Conservation (phyloP, 2,797 vertebrate species). For the Liparis tanakae region DNA sequence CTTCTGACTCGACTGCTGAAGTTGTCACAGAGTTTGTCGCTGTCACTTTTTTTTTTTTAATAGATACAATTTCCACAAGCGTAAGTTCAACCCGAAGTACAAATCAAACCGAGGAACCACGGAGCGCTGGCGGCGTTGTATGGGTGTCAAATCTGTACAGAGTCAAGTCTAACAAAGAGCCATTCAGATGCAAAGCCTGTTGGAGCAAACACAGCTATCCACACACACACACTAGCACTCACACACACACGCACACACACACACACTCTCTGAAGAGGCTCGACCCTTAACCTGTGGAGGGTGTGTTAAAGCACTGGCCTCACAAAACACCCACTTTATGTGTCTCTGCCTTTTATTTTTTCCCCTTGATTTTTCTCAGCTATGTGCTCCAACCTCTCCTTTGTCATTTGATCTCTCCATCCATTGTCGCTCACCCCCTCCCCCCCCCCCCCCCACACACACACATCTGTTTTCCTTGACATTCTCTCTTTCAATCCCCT, state of each 20-base stretch:
- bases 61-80: slow-evolving; percentile 25
- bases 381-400: slow-evolving; percentile 22
- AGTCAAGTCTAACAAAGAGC: slow-evolving; percentile 44
- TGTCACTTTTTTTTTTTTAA: neutral
- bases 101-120: slow-evolving; percentile 15
- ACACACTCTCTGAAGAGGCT: slow-evolving; percentile 22
- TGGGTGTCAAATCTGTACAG: slow-evolving; percentile 27
- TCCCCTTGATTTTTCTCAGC: slow-evolving; percentile 16
- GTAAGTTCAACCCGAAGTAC: slow-evolving; percentile 6
- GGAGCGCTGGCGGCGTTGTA: neutral
- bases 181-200: slow-evolving; percentile 21
- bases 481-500: neutral
- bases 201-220: slow-evolving; percentile 36
- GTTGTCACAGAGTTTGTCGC: slow-evolving; percentile 31
- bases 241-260: slow-evolving; percentile 1
- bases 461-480: slow-evolving; percentile 1
- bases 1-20: slow-evolving; percentile 17
- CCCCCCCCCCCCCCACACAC: slow-evolving; percentile 3
- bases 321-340: slow-evolving; percentile 30
- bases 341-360: slow-evolving; percentile 25
- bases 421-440: slow-evolving; percentile 3
- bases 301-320: slow-evolving; percentile 27
- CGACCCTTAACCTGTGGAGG: slow-evolving; percentile 55
- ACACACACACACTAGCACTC: slow-evolving; percentile 21
- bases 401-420: slow-evolving; percentile 45